Evolutionary conservation across 2,797 vertebrate genomes (phyloP).

Genomic region (Pseudochirops corinnae): DNA sequence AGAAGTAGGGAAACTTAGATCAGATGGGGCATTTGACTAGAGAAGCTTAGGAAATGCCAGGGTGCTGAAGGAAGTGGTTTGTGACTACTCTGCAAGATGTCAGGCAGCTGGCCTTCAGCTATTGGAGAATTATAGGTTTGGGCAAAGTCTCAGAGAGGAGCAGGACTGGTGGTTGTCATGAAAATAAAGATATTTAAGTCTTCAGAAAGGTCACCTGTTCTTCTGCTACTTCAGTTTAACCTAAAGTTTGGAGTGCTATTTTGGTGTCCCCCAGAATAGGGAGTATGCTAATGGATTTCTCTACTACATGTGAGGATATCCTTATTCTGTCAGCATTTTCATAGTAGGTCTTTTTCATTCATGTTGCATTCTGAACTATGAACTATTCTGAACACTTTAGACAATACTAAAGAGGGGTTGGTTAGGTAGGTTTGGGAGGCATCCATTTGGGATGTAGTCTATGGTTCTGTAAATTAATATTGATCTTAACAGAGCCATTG

Average conservation of each 20-base stretch:
- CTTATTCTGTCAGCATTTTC: not conserved
- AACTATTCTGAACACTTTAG: too few relatives aligned
- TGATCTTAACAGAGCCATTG: not conserved
- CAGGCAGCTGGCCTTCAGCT: not conserved
- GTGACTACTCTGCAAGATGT: not conserved
- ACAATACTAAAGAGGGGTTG: not conserved
- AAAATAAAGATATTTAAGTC: not conserved
- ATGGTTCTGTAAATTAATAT: not conserved
- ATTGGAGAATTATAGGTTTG: not conserved
- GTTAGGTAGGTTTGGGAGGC: not conserved
- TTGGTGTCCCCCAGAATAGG: constrained; percentile 17
- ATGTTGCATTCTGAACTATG: not conserved
- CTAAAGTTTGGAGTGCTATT: constrained; percentile 21
- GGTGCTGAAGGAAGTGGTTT: constrained; percentile 26
- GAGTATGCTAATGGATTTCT: not conserved
- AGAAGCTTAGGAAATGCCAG: not conserved
- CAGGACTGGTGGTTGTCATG: not conserved
- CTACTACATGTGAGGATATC: not conserved
- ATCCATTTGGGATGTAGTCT: not conserved
- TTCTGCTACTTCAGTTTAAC: not conserved
- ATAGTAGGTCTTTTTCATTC: not conserved
- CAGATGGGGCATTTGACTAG: not conserved
- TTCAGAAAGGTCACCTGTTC: constrained; percentile 8
- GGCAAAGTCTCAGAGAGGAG: not conserved
- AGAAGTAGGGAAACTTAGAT: not conserved